Evolutionary conservation across 1,140 invertebrate species (phyloP), one percentile per base, ranked within the genome.

Genomic region (Leptinotarsa defecta): DNA sequence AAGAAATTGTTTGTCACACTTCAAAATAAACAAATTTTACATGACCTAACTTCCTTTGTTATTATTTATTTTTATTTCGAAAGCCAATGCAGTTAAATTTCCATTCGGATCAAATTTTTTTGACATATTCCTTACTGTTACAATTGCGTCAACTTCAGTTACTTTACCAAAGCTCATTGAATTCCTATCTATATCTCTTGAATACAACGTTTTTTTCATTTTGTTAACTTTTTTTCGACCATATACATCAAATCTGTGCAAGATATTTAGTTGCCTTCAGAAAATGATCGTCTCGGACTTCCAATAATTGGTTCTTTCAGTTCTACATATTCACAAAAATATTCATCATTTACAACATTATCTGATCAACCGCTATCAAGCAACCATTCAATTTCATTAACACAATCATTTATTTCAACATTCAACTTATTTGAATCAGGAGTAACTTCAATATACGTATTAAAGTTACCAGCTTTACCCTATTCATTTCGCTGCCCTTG

Each of bases 1-100:
- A 61, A 70, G 80, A 76, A 67, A 80, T 81, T 77, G 77, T 79
- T 83, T 76, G 77, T 80, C 81, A 48, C 80, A 74, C 67, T 74
- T 84, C 78, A 74, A 84, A 82, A 76, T 83, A 79, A 65, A 81
- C 74, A 77, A 85, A 83, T 70, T 84, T 83, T 65, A 84, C 77
- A 83, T 85, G 84, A 27, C 82, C 80, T 72, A 81, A 80, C 1
- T 24, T 24, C n/a, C 57, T 74, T 70, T 85, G 83, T 77, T 76
- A 82, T 81, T 83, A 27, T 27, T 85, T 67, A n/a, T n/a, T n/a
- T n/a, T n/a, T 72, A 74, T 77, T 73, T 80, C 80, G 77, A 76
- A 77, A 75, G 70, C 72, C 74, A 63, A 77, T 77, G 74, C 77
- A 74, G 19, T 76, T 76, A 62, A 75, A 76, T 78, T 75, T 76